phyloP scores from a whole-genome alignment of 2,888 invertebrate genomes.

The Steromphala cineraria region DNA sequence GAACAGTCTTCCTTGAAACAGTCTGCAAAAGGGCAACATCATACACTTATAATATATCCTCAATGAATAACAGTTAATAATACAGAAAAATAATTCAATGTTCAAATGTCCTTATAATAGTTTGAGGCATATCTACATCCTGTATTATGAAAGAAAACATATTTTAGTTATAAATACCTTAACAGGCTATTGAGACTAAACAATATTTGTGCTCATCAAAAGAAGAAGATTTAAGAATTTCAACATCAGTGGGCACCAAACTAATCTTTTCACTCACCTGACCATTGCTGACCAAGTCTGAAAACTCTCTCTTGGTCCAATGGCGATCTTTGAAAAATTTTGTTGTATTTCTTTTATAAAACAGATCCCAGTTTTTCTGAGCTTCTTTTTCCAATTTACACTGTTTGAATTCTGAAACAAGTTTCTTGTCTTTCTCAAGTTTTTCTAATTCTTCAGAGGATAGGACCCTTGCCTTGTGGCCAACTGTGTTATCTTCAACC shows the following conservation, averaged over 20 bases:
- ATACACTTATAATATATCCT: no score
- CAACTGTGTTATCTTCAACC: neutral
- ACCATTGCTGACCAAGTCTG: constrained; percentile 79
- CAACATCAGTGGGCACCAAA: no score
- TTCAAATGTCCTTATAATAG: no score
- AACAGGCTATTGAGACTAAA: no score
- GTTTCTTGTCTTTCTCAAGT: constrained; percentile 81
- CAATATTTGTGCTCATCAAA: no score
- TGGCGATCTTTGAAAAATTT: constrained; percentile 96
- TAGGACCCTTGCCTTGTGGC: constrained; percentile 36
- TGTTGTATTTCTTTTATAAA: constrained; percentile 95
- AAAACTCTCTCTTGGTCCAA: constrained; percentile 97
- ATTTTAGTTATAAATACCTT: no score
- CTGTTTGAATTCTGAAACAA: constrained; percentile 85
- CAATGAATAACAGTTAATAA: no score
- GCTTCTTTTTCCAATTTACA: constrained; percentile 87
- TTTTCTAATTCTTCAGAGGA: constrained; percentile 79
- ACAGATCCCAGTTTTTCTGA: constrained; percentile 94
- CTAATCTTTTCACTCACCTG: neutral
- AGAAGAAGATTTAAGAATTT: no score
- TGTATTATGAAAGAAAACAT: no score
- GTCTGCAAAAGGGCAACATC: neutral
- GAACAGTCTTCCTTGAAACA: constrained; percentile 68
- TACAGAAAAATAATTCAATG: no score
- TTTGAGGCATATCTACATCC: no score